Conservation (phyloP, 1,140 invertebrate genomes). For the Drosophila lowei region DNA sequence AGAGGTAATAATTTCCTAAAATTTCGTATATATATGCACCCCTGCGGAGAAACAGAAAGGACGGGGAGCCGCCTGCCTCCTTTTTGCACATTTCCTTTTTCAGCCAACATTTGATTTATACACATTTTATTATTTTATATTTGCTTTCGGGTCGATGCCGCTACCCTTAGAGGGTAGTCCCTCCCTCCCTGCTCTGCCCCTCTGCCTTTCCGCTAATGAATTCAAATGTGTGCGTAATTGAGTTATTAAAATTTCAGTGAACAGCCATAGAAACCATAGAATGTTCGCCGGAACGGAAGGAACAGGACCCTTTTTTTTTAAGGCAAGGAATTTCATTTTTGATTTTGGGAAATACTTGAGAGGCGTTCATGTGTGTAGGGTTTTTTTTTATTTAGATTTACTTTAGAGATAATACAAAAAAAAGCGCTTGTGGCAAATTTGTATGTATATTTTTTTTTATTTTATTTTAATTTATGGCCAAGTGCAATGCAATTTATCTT, state of each 20-base stretch:
- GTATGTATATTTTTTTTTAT: conserved; percentile 17
- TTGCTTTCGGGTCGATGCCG: conserved; percentile 39
- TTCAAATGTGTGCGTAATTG: conserved; percentile 82
- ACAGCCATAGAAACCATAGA: conserved; percentile 10
- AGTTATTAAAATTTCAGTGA: conserved; percentile 80
- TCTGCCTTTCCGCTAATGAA: conserved; percentile 72
- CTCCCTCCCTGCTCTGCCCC: conserved; percentile 15
- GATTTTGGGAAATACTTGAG: conserved; percentile 49
- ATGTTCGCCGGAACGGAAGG: too few relatives aligned
- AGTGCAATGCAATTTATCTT: conserved; percentile 54
- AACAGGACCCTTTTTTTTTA: conserved; percentile 20
- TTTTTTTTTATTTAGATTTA: conserved; percentile 38
- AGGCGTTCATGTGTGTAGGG: conserved; percentile 62
- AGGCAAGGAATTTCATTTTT: conserved; percentile 32
- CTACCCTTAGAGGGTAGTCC: conserved; percentile 25
- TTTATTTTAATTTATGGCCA: conserved; percentile 61
- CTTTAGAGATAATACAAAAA: neutral
- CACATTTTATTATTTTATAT: conserved; percentile 77
- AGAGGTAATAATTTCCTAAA: conserved; percentile 69
- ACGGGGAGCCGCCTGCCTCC: conserved; percentile 32
- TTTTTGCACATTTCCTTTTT: conserved; percentile 35
- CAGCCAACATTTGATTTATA: conserved; percentile 77
- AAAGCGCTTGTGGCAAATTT: conserved; percentile 2
- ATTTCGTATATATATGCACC: conserved; percentile 52
- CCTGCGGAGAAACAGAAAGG: conserved; percentile 46